Percentiles rank a stretch among this genome's conserved stretches.
Evolutionary conservation across 2,888 invertebrate species (phyloP).

Genomic region (Physocephala rufipes): DNA sequence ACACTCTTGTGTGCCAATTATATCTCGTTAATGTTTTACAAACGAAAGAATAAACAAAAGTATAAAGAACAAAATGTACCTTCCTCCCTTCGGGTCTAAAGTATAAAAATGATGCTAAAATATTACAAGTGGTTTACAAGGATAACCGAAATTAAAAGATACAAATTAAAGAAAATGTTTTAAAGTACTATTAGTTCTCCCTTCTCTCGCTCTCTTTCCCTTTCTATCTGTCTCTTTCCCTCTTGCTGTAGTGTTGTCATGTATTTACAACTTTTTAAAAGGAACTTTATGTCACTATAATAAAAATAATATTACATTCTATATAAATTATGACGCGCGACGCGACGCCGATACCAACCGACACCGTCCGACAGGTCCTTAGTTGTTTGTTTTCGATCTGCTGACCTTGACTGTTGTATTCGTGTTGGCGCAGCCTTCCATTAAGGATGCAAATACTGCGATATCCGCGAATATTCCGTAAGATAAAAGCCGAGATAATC

Average conservation of each 20-base stretch:
- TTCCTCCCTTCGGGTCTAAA: no score
- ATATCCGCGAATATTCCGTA: neutral
- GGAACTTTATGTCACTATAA: neutral
- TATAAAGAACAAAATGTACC: no score
- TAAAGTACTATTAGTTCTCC: no score
- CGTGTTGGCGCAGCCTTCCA: neutral
- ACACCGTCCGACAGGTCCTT: neutral
- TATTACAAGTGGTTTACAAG: no score
- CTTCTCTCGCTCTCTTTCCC: no score
- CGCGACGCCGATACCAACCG: neutral
- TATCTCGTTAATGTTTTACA: no score
- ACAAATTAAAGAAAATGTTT: no score
- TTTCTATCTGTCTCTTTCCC: no score
- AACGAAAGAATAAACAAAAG: no score
- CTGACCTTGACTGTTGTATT: neutral
- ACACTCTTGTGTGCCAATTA: no score
- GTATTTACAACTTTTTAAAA: neutral
- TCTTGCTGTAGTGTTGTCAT: neutral
- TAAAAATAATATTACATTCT: neutral
- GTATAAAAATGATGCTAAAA: no score
- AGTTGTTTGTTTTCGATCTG: slow-evolving; percentile 23
- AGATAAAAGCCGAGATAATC: neutral
- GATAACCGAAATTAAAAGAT: no score
- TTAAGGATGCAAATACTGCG: neutral
- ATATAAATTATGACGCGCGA: neutral